Conservation (phyloP, 2,113 vertebrate genomes). For the Thamnaconus septentrionalis region DNA sequence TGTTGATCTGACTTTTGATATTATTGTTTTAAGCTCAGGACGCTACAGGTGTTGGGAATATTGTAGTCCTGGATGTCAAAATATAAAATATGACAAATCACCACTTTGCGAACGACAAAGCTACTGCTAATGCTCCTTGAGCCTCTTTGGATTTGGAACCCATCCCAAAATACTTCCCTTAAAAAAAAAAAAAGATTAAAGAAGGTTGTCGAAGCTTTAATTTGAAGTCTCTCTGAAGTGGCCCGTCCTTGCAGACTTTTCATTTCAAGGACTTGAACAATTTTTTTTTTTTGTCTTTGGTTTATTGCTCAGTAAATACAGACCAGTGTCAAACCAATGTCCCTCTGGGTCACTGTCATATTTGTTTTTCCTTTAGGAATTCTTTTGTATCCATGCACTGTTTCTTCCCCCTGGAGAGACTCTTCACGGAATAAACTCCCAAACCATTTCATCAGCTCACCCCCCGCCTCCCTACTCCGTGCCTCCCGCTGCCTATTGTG, state of each 20-base stretch:
- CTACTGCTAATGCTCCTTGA: no score
- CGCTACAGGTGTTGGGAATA: constrained; percentile 20
- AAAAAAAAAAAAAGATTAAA: no score
- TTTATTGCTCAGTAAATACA: no score
- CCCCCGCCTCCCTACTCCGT: constrained; percentile 5
- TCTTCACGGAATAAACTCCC: constrained; percentile 21
- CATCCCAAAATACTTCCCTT: no score
- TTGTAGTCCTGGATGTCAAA: constrained; percentile 18
- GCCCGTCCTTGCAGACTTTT: no score
- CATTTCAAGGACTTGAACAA: no score
- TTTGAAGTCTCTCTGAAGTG: neutral
- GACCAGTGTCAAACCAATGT: no score
- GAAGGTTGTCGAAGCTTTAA: neutral
- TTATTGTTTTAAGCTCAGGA: neutral
- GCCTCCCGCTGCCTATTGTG: constrained; percentile 35
- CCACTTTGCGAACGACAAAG: neutral
- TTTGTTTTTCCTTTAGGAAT: neutral
- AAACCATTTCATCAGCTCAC: constrained; percentile 32
- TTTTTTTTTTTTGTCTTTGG: no score
- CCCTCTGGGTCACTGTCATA: neutral
- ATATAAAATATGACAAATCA: constrained; percentile 17
- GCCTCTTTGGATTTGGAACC: no score
- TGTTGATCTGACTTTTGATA: neutral
- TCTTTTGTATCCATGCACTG: neutral
- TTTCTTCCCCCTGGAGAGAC: no score